These are phyloP conservation scores for Toxonevra muliebris DNA, from an alignment of 2,888 invertebrate species.

Conservation along the genomic window DNA sequence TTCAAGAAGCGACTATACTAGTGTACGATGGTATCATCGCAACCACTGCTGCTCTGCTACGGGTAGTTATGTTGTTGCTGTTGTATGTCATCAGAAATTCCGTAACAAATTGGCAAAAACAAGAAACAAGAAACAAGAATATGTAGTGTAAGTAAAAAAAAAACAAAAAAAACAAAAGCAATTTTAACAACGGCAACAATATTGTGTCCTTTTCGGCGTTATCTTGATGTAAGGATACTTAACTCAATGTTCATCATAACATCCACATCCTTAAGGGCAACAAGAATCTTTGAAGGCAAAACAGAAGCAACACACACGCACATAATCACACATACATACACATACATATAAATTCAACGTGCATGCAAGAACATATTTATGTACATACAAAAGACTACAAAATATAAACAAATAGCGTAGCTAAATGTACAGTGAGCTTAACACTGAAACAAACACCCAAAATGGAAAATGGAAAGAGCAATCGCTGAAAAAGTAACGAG, in stretches of 20 bases:
- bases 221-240: slow-evolving; percentile 19
- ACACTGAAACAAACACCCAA: background rate
- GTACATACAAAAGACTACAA: no score
- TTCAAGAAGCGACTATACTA: background rate
- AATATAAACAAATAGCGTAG: no score
- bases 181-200: slow-evolving; percentile 10
- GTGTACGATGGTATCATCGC: background rate
- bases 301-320: background rate
- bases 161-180: slow-evolving; percentile 12
- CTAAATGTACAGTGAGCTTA: background rate
- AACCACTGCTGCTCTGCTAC: background rate
- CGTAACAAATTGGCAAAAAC: no score
- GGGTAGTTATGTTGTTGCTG: background rate
- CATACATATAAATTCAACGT: background rate
- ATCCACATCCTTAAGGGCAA: slow-evolving; percentile 2
- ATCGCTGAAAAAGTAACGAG: slow-evolving; percentile 10
- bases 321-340: background rate
- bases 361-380: no score
- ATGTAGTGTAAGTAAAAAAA: background rate
- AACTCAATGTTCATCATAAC: slow-evolving; percentile 20
- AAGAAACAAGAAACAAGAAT: background rate
- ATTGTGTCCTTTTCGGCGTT: slow-evolving; percentile 9
- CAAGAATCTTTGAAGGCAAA: background rate
- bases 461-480: background rate
- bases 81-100: no score